phyloP scores from a whole-genome alignment of 2,888 invertebrate species.

The Aphidoletes aphidimyza region DNA sequence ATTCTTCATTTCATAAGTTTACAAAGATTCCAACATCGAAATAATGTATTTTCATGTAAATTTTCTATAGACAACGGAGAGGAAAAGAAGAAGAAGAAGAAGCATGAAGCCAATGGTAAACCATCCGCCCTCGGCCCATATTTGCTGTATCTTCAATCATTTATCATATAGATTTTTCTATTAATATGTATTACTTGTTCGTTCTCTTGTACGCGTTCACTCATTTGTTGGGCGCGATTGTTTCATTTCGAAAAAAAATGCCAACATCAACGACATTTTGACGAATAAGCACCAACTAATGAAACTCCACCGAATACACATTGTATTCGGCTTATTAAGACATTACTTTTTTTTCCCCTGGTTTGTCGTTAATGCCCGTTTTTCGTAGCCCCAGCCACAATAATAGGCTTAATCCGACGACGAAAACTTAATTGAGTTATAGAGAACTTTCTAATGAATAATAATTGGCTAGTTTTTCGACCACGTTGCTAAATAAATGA shows the following conservation, averaged over 20 bases:
- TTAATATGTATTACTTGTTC: conserved; percentile 48
- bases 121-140: not conserved
- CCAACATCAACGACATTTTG: conserved; percentile 14
- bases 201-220: not conserved
- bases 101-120: too few relatives aligned
- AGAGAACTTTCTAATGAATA: conserved; percentile 31
- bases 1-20: conserved; percentile 48
- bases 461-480: not conserved
- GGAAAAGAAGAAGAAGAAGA: not conserved
- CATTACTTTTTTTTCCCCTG: not conserved
- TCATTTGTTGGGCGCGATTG: not conserved
- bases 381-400: not conserved
- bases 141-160: conserved; percentile 17
- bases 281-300: conserved; percentile 1
- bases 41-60: conserved; percentile 53
- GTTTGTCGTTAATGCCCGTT: not conserved
- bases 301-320: not conserved
- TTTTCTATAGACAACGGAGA: not conserved
- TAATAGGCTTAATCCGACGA: not conserved
- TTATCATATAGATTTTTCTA: conserved; percentile 41
- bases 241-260: conserved; percentile 21
- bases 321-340: conserved; percentile 27
- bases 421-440: conserved; percentile 31
- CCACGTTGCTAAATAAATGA: too few relatives aligned
- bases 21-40: conserved; percentile 50